Conservation (phyloP, 2,113 vertebrate species). For the Sarotherodon lohbergeri region DNA sequence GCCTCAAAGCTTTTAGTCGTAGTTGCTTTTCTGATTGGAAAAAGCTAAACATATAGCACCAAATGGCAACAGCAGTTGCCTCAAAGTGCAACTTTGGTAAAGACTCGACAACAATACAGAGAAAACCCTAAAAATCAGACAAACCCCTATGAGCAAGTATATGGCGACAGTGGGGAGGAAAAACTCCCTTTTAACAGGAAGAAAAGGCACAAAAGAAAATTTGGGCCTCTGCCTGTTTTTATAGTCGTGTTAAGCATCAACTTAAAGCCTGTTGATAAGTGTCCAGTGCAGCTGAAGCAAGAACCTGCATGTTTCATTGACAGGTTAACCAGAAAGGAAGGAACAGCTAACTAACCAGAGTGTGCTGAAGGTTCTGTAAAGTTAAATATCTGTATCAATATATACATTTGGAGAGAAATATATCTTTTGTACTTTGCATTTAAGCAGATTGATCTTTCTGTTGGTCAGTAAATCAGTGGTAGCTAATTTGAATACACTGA, state of each 20-base stretch:
- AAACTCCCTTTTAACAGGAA: not conserved
- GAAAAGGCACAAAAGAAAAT: not conserved
- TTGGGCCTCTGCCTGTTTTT: not conserved
- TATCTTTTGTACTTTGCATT: slow-evolving; percentile 35
- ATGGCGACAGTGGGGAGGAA: not conserved
- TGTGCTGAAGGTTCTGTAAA: slow-evolving; percentile 6
- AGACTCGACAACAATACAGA: not conserved
- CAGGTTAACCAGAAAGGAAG: not conserved
- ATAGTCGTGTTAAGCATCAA: not conserved
- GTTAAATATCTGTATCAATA: slow-evolving; percentile 1
- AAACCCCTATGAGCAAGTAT: not conserved
- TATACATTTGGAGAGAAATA: slow-evolving; percentile 34
- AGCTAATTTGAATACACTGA: slow-evolving; percentile 22
- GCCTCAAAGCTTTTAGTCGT: not conserved
- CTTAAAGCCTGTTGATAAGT: not conserved
- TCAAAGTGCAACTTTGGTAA: not conserved
- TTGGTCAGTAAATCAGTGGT: slow-evolving; percentile 41
- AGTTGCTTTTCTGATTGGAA: not conserved
- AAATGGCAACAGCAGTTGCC: not conserved
- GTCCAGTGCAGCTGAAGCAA: not conserved
- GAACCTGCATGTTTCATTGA: not conserved
- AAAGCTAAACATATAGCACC: not conserved
- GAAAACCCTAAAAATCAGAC: not conserved
- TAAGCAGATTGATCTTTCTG: slow-evolving; percentile 5
- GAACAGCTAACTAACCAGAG: not conserved